Percentiles rank a stretch among this genome's conserved stretches.
Evolutionary conservation across 2,797 vertebrate species (phyloP).

Genomic region (Ctenochaetus hawaiiensis): DNA sequence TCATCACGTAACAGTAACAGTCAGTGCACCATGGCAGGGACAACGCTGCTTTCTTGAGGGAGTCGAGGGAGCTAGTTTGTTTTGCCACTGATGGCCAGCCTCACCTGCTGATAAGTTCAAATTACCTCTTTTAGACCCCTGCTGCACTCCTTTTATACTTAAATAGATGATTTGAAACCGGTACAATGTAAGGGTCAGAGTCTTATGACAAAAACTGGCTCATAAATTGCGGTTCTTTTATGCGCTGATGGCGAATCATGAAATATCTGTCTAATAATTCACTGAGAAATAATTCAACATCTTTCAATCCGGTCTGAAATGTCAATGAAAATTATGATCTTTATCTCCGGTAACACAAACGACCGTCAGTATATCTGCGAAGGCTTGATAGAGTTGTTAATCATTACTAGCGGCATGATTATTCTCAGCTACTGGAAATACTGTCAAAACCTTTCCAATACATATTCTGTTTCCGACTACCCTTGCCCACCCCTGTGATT

Average conservation of each 20-base stretch:
- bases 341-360: slow-evolving; percentile 23
- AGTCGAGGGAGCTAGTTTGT: slow-evolving; percentile 28
- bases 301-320: slow-evolving; percentile 21
- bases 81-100: slow-evolving; percentile 14
- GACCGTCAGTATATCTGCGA: slow-evolving; percentile 25
- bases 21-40: slow-evolving; percentile 25
- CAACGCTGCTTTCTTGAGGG: slow-evolving; percentile 36
- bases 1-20: slow-evolving; percentile 62
- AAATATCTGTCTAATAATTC: not conserved
- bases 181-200: not conserved
- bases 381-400: slow-evolving; percentile 21
- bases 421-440: slow-evolving; percentile 25
- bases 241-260: slow-evolving; percentile 13
- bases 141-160: not conserved
- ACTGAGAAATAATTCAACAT: slow-evolving; percentile 24
- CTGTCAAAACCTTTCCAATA: slow-evolving; percentile 6
- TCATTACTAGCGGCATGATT: slow-evolving; percentile 4
- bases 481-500: slow-evolving; percentile 1
- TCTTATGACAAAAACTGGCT: not conserved
- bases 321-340: slow-evolving; percentile 21
- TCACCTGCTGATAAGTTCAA: slow-evolving; percentile 1
- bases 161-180: not conserved
- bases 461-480: not conserved
- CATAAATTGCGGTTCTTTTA: slow-evolving; percentile 15
- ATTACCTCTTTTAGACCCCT: not conserved